Percentiles rank a stretch among this genome's conserved stretches.
Conservation (phyloP, 2,113 vertebrate genomes). For the Epinephelus lanceolatus region DNA sequence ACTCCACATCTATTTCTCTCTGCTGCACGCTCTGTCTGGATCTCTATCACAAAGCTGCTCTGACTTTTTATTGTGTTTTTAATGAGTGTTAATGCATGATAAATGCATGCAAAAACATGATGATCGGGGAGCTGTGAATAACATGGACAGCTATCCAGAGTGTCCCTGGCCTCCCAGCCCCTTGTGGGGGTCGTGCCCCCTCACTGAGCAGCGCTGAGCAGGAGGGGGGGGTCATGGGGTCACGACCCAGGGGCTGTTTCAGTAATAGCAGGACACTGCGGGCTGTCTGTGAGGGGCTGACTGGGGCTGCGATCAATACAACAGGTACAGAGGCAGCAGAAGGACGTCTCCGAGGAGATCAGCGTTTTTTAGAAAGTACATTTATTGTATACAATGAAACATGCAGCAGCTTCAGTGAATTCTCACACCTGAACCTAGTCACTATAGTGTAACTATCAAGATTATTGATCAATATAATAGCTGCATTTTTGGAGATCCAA, state of each 20-base stretch:
- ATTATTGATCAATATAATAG: background rate
- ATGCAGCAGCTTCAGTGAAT: constrained; percentile 5
- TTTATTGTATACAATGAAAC: constrained; percentile 27
- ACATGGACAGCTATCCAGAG: constrained; percentile 59
- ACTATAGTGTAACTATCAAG: background rate
- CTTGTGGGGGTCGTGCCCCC: constrained; percentile 70
- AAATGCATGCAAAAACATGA: constrained; percentile 79
- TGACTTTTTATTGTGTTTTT: constrained; percentile 57
- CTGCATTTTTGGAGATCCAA: background rate
- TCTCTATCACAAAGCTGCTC: constrained; percentile 17
- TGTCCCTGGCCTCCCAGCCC: constrained; percentile 60
- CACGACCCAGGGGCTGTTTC: constrained; percentile 72
- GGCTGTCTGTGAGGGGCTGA: constrained; percentile 65
- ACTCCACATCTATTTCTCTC: constrained; percentile 22
- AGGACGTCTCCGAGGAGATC: constrained; percentile 46
- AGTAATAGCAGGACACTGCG: constrained; percentile 71
- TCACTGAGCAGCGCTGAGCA: constrained; percentile 53
- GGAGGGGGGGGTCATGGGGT: constrained; percentile 68
- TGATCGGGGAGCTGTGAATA: constrained; percentile 68
- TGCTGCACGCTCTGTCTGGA: constrained; percentile 15
- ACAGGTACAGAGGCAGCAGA: constrained; percentile 68
- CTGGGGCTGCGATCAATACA: constrained; percentile 63
- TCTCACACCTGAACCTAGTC: background rate
- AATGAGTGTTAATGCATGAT: constrained; percentile 83
- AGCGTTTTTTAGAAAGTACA: constrained; percentile 34